Conservation (phyloP, 2,113 vertebrate genomes). For the Alces alces region DNA sequence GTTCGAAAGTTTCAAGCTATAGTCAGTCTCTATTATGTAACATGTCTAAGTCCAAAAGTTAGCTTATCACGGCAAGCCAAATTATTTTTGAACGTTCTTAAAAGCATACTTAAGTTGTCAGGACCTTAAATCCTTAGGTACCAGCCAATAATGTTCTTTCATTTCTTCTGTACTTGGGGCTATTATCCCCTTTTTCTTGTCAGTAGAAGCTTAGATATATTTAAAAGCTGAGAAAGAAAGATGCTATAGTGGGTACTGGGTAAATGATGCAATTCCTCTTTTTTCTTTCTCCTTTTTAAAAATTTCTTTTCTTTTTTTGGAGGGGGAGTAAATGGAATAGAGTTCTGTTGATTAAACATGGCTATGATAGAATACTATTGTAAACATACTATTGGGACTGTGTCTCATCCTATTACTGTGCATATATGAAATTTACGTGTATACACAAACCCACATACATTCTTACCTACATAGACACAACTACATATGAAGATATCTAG, state of each 20-base stretch:
- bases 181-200: not conserved
- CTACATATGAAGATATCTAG: not conserved
- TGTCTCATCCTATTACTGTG: not conserved
- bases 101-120: not conserved
- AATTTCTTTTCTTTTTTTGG: not conserved
- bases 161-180: not conserved
- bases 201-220: not conserved
- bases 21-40: not conserved
- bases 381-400: not conserved
- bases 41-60: not conserved
- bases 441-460: not conserved
- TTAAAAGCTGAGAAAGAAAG: not conserved
- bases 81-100: not conserved
- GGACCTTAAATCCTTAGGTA: not conserved
- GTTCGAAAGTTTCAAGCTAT: not conserved
- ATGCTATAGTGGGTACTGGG: not conserved
- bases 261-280: not conserved
- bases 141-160: not conserved
- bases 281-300: not conserved
- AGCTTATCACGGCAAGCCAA: not conserved
- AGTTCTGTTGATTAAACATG: not conserved
- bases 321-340: not conserved
- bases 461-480: not conserved
- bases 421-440: not conserved
- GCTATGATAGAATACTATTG: not conserved